These are phyloP conservation scores for Neoarius graeffei DNA, from an alignment of 2,113 vertebrate genomes.

Conservation along the genomic window DNA sequence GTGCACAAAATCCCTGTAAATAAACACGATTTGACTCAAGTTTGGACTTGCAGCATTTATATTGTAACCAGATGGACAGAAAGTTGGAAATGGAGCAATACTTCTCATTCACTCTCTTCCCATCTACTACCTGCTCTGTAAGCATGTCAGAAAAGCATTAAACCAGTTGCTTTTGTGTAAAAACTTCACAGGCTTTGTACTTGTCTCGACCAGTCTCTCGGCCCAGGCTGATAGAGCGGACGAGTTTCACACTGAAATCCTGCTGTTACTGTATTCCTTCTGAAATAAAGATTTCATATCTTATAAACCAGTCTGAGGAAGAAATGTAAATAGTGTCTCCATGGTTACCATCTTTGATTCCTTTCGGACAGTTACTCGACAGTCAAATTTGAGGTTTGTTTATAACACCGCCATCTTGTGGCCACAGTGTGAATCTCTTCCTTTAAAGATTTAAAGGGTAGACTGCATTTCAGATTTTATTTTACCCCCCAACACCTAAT, in stretches of 20 bases:
- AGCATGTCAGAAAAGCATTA: slow-evolving; percentile 62
- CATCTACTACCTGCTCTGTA: slow-evolving; percentile 33
- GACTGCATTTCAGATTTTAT: too few relatives aligned
- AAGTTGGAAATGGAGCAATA: not conserved
- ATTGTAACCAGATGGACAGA: not conserved
- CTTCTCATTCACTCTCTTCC: slow-evolving; percentile 34
- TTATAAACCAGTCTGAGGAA: not conserved
- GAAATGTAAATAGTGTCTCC: not conserved
- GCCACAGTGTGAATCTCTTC: not conserved
- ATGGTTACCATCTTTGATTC: not conserved
- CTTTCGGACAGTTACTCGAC: not conserved
- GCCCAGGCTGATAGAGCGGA: slow-evolving; percentile 51
- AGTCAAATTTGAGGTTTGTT: not conserved
- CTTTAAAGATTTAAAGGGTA: too few relatives aligned
- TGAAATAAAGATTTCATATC: slow-evolving; percentile 69
- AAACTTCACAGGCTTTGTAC: slow-evolving; percentile 37
- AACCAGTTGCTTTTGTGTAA: slow-evolving; percentile 59
- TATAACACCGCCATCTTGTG: slow-evolving; percentile 25
- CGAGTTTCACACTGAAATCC: slow-evolving; percentile 49
- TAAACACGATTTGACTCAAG: not conserved
- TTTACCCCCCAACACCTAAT: too few relatives aligned
- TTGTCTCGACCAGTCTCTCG: slow-evolving; percentile 51
- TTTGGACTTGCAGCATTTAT: not conserved
- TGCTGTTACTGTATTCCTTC: not conserved
- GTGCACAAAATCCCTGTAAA: not conserved